Base-by-base conservation (phyloP, 2,797 vertebrate genomes). In the Catamblyrhynchus diadema region DNA sequence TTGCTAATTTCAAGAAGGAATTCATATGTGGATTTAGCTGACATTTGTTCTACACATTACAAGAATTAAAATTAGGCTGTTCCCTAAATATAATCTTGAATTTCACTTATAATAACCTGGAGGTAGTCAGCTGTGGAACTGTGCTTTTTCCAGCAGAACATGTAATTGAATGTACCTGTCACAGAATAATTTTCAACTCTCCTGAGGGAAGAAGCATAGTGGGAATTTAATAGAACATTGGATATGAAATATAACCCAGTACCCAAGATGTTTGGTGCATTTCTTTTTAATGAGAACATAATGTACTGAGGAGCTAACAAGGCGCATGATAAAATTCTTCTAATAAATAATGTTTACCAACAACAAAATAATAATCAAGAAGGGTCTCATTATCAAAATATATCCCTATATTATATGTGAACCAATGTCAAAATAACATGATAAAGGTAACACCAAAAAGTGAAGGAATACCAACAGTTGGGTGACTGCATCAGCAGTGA, bases 101-200 rank as follows among this genome's bases (percentile, higher is more conserved):
- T 93, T 95, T 96, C 72, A 54, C 70, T 89, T 91, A 39, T n/a
- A 84, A 93, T 92, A 96, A 94, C 81, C 51, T 90, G 82, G 83
- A 95, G 86, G 44, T 50, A 94, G 80, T 95, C 65, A 92, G 28
- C 78, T 64, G 48, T 94, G 69, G 84, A 96, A 87, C 62, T 93
- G 69, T 83, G 78, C 41, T 89, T 95, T 96, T 95, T 86, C 50
- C 83, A 94, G 66, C 45, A 86, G 92, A 94, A 92, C 65, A 41
- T 81, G 62, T 92, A 96, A 91, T 96, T 94, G 90, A 96, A 94
- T 90, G 86, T 94, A 91, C 91, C 79, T 92, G 87, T 92, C 91
- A 81, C 5, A 87, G 91, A 90, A 93, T 77, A 86, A 93, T 96
- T 94, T 95, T 89, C 74, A 95, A 5, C 51, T 77, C 84, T 95